Evolutionary conservation across 2,888 invertebrate genomes (phyloP).

Genomic region (Nyleta sp.): DNA sequence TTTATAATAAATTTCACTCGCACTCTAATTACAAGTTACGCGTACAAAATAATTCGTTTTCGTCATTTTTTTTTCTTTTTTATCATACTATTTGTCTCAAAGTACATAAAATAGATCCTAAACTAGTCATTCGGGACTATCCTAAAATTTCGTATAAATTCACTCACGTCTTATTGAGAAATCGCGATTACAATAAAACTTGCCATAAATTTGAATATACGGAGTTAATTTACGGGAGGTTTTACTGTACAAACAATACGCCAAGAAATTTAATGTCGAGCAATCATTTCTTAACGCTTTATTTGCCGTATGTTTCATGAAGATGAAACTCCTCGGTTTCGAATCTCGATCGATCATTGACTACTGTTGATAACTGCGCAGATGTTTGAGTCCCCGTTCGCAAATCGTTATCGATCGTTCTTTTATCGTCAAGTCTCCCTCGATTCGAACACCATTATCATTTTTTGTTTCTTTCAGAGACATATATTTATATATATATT

Average conservation of each 20-base stretch:
- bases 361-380: constrained; percentile 22
- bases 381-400: not conserved
- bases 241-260: constrained; percentile 21
- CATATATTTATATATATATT: constrained; percentile 34
- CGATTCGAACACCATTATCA: constrained; percentile 16
- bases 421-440: constrained; percentile 7
- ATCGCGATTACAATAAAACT: constrained; percentile 17
- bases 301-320: constrained; percentile 9
- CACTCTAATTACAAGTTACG: constrained; percentile 7
- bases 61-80: constrained; percentile 5
- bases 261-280: constrained; percentile 14
- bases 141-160: constrained; percentile 70
- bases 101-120: constrained; percentile 80
- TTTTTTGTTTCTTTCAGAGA: constrained; percentile 16
- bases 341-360: constrained; percentile 23
- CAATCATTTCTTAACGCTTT: constrained; percentile 19
- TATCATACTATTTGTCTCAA: constrained; percentile 71
- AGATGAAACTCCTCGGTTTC: constrained; percentile 7
- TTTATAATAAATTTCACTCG: not conserved
- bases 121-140: constrained; percentile 75
- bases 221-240: not conserved
- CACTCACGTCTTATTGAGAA: constrained; percentile 33
- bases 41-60: constrained; percentile 18
- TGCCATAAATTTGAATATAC: constrained; percentile 3
- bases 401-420: constrained; percentile 22